These are phyloP conservation scores for Nycticebus coucang DNA, from an alignment of 2,113 vertebrate genomes.

Conservation along the genomic window DNA sequence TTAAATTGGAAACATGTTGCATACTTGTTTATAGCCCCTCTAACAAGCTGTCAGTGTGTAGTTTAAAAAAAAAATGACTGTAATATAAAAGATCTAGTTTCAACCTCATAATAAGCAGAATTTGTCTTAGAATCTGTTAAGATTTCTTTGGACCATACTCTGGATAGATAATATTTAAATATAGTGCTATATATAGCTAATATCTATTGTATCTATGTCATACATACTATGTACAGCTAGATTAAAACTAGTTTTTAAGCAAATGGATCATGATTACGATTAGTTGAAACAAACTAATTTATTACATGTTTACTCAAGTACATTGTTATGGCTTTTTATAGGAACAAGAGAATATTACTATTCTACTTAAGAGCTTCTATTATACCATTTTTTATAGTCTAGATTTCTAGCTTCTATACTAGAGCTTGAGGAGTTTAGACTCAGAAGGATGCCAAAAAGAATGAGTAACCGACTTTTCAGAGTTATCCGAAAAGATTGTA, in stretches of 20 bases:
- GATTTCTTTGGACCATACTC: not conserved
- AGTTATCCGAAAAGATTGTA: not conserved
- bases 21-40: not conserved
- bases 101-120: not conserved
- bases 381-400: not conserved
- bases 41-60: not conserved
- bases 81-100: not conserved
- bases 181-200: too few relatives aligned
- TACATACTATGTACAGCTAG: not conserved
- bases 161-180: not conserved
- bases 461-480: not conserved
- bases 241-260: not conserved
- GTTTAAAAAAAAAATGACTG: not conserved
- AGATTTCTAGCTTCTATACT: not conserved
- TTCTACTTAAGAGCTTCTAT: not conserved
- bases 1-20: not conserved
- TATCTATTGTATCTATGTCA: not conserved
- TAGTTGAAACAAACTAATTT: not conserved
- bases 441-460: not conserved
- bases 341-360: not conserved
- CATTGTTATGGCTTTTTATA: not conserved
- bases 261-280: not conserved
- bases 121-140: not conserved
- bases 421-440: not conserved
- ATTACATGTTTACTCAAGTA: not conserved